Evolutionary conservation across 2,888 invertebrate genomes (phyloP), one percentile per base, ranked within the genome.

Genomic region (Agrochola litura): DNA sequence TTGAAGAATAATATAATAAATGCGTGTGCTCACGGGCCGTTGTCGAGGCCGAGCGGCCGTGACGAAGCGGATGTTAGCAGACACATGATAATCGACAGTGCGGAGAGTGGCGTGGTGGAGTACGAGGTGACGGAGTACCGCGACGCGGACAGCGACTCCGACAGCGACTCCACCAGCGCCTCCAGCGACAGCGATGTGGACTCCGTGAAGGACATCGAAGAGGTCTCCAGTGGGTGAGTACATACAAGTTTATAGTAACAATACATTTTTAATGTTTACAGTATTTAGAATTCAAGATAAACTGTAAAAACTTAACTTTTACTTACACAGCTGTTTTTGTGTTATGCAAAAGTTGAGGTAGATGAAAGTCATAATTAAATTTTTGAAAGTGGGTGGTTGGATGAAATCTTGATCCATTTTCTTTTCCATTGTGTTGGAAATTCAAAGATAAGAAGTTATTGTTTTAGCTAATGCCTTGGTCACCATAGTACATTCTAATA

Each of bases 1-100:
- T 90, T 96, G 79, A 96, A 96, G 85, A 96, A 97, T 91, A 97
- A 96, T 83, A 96, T 96, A 73, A 96, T 97, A 85, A 97, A 97
- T 84, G 96, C 97, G 58, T 96, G 96, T 86, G 95, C 96, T 81
- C 97, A 97, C 88, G 96, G 96, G 8, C 96, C 97, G 8, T 81
- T 95, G 86, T 92, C 94, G 73, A 89, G 93, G 76, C 88, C 92
- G 69, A 90, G 86, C 66, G 89, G 79, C 49, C 86, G 89, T 68
- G 93, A 93, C 82, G 95, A 94, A 73, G 93, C 91, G 64, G 95
- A 94, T 82, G 91, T 92, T 30, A 93, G 92, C 9, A 92, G 95
- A 82, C 95, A 96, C 79, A 96, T 96, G 96, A 96, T 96, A 72
- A 96, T 96, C 88, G 96, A 96, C 89, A 94, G 92, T 86, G 91